Conservation (phyloP, 2,888 invertebrate genomes). For the Stegophylla sp. region DNA sequence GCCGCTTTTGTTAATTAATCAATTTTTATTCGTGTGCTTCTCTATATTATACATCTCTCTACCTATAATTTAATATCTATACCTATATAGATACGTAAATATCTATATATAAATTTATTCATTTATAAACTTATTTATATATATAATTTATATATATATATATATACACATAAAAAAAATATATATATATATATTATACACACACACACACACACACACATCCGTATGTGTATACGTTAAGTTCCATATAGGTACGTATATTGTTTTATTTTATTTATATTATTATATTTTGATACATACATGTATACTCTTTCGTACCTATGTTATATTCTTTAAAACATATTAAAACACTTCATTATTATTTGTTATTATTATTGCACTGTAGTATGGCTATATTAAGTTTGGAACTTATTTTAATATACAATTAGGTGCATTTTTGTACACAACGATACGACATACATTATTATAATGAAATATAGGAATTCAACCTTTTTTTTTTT, state of each 20-base stretch:
- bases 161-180: neutral
- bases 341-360: neutral
- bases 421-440: conserved; percentile 12
- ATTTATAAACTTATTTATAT: neutral
- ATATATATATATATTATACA: neutral
- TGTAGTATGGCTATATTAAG: neutral
- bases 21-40: conserved; percentile 22
- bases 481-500: too few species aligned
- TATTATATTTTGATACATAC: neutral
- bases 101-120: neutral
- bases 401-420: neutral
- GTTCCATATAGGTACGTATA: conserved; percentile 34
- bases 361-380: conserved; percentile 36
- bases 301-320: neutral
- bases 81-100: neutral
- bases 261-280: conserved; percentile 25
- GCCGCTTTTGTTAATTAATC: conserved; percentile 38
- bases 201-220: neutral
- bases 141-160: neutral
- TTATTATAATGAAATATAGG: too few species aligned
- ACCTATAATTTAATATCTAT: neutral
- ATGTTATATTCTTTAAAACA: conserved; percentile 1
- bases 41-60: neutral
- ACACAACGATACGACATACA: neutral
- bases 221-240: neutral